Base-by-base conservation (phyloP, 2,888 invertebrate genomes). In the Sthenelais limicola region DNA sequence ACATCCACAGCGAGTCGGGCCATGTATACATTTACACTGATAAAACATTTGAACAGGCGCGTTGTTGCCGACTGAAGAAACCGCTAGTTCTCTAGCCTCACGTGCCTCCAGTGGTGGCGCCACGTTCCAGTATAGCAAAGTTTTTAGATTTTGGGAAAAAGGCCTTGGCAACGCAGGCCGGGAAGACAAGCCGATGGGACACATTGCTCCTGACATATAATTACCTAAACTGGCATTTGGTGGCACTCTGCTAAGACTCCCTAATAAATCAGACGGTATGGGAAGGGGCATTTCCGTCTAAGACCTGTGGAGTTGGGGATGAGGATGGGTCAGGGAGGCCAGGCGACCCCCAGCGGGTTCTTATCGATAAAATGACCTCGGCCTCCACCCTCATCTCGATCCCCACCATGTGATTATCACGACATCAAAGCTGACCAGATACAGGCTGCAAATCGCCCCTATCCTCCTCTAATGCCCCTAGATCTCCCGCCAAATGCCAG, bases 151-250 rank as follows among this genome's bases (percentile, higher is more conserved):
- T n/a, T 7, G 9, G 51, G 51, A 24, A 32, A 32, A 3, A 26
- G 5, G 54, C 9, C 24, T 24, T 7, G 51, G 51, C 21, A n/a
- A 51, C 9, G 32, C 56, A 7, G 7, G 56, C 33, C 32, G 21
- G 24, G 38, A 24, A 26, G 62, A 24, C n/a, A 38, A 43, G 43
- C 62, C 62, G 62, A 62, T 62, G 62, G 38, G 62, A 24, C 38
- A 43, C 62, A 62, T 62, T 62, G 43, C 62, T 43, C 43, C 62
- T 62, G 62, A 62, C 62, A 62, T 62, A 62, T 62, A 62, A 62
- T 62, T 62, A 62, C 62, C 62, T 62, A 62, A 62, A 43, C 62
- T 62, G 62, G 38, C 38, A 38, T 35, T 62, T 62, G 43, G 43
- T 62, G 62, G 62, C 62, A 62, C 62, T 62, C 43, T 43, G 38